Base-by-base conservation (phyloP, 2,888 invertebrate species). In the Brachyopa scutellaris region DNA sequence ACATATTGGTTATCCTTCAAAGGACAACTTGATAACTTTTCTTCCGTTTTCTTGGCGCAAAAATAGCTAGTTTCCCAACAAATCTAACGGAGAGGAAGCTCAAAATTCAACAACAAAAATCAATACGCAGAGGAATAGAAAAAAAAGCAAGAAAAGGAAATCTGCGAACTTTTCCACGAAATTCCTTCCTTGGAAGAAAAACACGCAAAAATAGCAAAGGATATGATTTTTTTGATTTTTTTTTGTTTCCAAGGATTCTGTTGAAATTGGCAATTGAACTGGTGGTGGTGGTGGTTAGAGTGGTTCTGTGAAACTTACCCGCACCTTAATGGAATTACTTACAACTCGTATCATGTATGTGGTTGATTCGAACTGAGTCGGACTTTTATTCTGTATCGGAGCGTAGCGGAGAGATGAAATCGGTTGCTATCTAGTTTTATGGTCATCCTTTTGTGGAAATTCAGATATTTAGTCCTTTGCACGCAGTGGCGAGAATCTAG, bases 91-190 rank as follows among this genome's bases (percentile, higher is more conserved):
- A n/a, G n/a, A n/a, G n/a, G n/a, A n/a, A n/a, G n/a, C n/a, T n/a
- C n/a, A n/a, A n/a, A n/a, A n/a, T n/a, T n/a, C n/a, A 49, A 31
- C 36, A 76, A 67, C 51, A 67, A 67, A 76, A 76, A 76, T 67
- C 76, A 76, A 76, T 67, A 74, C 38, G 21, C 8, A 21, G 19
- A 47, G 26, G 17, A 29, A 17, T 26, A 13, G 26, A 3, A 26
- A 29, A 2, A 9, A 51, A 53, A 17, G 3, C 26, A 26, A 26
- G 26, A 26, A 53, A 53, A 33, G 19, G 31, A 23, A 9, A n/a
- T n/a, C n/a, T n/a, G n/a, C n/a, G n/a, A n/a, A n/a, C n/a, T n/a
- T n/a, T n/a, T n/a, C n/a, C n/a, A n/a, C n/a, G n/a, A n/a, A 31
- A 23, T 13, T 42, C 26, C 26, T 7, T 31, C 45, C 42, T 51